Evolutionary conservation across 2,888 invertebrate genomes (phyloP).

Genomic region (Acanthococcus lagerstroemiae): DNA sequence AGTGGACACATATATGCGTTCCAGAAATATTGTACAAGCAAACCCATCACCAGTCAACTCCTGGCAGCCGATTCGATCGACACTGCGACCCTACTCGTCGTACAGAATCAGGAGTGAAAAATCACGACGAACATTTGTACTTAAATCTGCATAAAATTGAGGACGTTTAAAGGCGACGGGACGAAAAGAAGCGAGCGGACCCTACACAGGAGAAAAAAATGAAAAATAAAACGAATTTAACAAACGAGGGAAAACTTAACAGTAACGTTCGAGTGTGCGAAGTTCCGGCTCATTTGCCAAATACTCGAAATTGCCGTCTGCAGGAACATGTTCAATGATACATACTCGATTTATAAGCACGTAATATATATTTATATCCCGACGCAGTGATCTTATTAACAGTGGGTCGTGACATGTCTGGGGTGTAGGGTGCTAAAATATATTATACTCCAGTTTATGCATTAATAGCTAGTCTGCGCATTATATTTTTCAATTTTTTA

Average conservation of each 20-base stretch:
- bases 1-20: too few species aligned
- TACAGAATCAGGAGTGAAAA: background rate
- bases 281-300: slow-evolving; percentile 25
- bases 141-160: background rate
- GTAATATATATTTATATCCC: slow-evolving; percentile 20
- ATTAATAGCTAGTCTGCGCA: too few species aligned
- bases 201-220: background rate
- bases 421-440: background rate
- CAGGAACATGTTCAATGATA: slow-evolving; percentile 25
- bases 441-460: too few species aligned
- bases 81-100: too few species aligned
- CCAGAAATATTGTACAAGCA: too few species aligned
- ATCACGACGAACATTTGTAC: slow-evolving; percentile 5
- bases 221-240: background rate
- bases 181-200: background rate
- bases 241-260: too few species aligned
- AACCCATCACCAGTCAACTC: too few species aligned
- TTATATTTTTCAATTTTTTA: too few species aligned
- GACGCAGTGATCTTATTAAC: slow-evolving; percentile 24
- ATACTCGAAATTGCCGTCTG: slow-evolving; percentile 26
- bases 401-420: slow-evolving; percentile 4
- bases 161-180: background rate
- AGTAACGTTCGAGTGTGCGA: slow-evolving; percentile 9
- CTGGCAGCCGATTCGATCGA: too few species aligned
- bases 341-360: slow-evolving; percentile 28